These are phyloP conservation scores for Trachelus tabidus DNA, from an alignment of 2,888 invertebrate genomes.

Conservation along the genomic window DNA sequence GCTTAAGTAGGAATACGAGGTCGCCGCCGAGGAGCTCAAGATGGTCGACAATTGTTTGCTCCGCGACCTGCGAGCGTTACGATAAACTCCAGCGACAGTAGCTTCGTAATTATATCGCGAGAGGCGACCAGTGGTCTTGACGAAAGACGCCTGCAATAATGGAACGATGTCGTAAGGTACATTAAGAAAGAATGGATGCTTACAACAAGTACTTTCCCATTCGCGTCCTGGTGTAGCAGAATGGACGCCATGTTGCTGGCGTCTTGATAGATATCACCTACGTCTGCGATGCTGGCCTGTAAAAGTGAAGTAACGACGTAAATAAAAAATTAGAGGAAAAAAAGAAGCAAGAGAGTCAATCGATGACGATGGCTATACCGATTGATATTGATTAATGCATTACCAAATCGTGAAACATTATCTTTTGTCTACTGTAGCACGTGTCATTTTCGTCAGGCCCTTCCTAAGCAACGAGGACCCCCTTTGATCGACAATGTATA, in stretches of 20 bases:
- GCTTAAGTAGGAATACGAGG: background rate
- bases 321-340: slow-evolving; percentile 24
- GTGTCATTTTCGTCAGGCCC: background rate
- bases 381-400: background rate
- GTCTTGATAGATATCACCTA: slow-evolving; percentile 91
- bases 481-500: background rate
- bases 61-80: slow-evolving; percentile 23
- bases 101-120: slow-evolving; percentile 47
- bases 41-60: slow-evolving; percentile 25
- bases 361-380: background rate
- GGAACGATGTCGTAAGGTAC: slow-evolving; percentile 46
- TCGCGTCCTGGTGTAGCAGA: slow-evolving; percentile 83
- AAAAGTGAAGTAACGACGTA: slow-evolving; percentile 22
- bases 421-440: background rate
- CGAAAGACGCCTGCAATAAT: slow-evolving; percentile 39
- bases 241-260: slow-evolving; percentile 88
- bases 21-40: background rate
- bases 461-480: background rate
- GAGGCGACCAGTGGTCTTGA: slow-evolving; percentile 34
- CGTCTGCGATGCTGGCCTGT: slow-evolving; percentile 71
- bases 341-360: background rate
- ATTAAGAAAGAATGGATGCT: slow-evolving; percentile 67
- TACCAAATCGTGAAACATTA: background rate
- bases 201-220: slow-evolving; percentile 87
- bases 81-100: slow-evolving; percentile 30